Evolutionary conservation across 2,113 vertebrate species (phyloP).

Genomic region (Callocephalon fimbriatum): DNA sequence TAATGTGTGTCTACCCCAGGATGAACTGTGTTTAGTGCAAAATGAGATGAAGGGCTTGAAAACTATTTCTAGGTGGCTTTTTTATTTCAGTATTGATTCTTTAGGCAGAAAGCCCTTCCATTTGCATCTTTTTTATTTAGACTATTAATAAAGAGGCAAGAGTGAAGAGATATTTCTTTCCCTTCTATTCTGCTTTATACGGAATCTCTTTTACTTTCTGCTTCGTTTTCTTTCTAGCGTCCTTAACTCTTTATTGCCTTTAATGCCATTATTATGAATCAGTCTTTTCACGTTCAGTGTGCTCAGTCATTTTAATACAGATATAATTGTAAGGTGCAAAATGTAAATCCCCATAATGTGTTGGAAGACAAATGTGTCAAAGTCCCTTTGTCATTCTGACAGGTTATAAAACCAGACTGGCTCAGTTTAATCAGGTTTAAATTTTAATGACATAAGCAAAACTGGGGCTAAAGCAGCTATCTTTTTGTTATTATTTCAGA

Average conservation of each 20-base stretch:
- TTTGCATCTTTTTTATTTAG: slow-evolving; percentile 40
- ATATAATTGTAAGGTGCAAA: slow-evolving; percentile 65
- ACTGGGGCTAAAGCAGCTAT: slow-evolving; percentile 2
- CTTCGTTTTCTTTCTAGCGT: slow-evolving; percentile 31
- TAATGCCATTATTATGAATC: slow-evolving; percentile 46
- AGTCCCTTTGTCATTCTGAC: slow-evolving; percentile 58
- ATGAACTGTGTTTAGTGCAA: neutral
- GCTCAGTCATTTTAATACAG: slow-evolving; percentile 60
- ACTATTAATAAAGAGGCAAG: slow-evolving; percentile 7
- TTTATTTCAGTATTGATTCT: slow-evolving; percentile 54
- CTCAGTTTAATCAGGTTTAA: slow-evolving; percentile 64
- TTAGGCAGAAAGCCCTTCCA: neutral
- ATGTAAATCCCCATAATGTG: slow-evolving; percentile 57
- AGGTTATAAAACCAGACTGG: slow-evolving; percentile 60
- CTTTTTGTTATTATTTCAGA: slow-evolving; percentile 32
- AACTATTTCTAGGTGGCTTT: slow-evolving; percentile 12
- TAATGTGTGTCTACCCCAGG: neutral
- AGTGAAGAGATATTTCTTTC: neutral
- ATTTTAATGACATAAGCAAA: slow-evolving; percentile 69
- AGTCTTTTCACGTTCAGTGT: slow-evolving; percentile 6
- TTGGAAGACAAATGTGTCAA: slow-evolving; percentile 57
- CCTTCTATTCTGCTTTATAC: neutral
- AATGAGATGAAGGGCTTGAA: neutral
- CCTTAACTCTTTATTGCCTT: slow-evolving; percentile 55
- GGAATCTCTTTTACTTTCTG: slow-evolving; percentile 2